Percentiles rank a stretch among this genome's conserved stretches.
Conservation (phyloP, 2,888 invertebrate genomes). For the Xestia sexstrigata region DNA sequence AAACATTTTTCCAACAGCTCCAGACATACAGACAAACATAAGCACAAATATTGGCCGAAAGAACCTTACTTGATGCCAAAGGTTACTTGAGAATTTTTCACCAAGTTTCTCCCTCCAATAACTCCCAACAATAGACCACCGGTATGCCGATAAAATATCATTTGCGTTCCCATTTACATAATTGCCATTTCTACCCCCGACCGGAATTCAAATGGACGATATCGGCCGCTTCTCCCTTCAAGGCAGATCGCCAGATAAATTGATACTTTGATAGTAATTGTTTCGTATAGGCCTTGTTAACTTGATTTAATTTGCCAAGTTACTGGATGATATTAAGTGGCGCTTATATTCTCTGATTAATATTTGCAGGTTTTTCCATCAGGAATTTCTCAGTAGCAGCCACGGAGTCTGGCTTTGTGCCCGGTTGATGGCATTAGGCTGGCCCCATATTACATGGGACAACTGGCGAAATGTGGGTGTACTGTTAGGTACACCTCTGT, state of each 20-base stretch:
- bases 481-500: too few species aligned
- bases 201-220: conserved; percentile 59
- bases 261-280: conserved; percentile 56
- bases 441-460: too few species aligned
- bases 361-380: too few species aligned
- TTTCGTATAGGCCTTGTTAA: conserved; percentile 25
- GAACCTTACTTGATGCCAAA: conserved; percentile 21
- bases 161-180: conserved; percentile 57
- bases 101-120: conserved; percentile 37
- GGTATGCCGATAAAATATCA: conserved; percentile 63
- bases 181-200: conserved; percentile 56
- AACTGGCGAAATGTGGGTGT: too few species aligned
- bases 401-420: too few species aligned
- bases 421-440: too few species aligned
- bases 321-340: conserved; percentile 32
- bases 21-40: conserved; percentile 1
- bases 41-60: conserved; percentile 26
- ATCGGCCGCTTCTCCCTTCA: conserved; percentile 28
- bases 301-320: conserved; percentile 45
- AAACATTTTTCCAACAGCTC: conserved; percentile 16
- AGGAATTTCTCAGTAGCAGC: too few species aligned
- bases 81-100: conserved; percentile 16
- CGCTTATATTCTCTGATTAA: too few species aligned
- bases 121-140: conserved; percentile 37
- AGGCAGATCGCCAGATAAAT: conserved; percentile 38